Percentiles rank a stretch among this genome's conserved stretches.
Conservation (phyloP, 92 coral and sea anemone genomes). For the Montipora capitata region DNA sequence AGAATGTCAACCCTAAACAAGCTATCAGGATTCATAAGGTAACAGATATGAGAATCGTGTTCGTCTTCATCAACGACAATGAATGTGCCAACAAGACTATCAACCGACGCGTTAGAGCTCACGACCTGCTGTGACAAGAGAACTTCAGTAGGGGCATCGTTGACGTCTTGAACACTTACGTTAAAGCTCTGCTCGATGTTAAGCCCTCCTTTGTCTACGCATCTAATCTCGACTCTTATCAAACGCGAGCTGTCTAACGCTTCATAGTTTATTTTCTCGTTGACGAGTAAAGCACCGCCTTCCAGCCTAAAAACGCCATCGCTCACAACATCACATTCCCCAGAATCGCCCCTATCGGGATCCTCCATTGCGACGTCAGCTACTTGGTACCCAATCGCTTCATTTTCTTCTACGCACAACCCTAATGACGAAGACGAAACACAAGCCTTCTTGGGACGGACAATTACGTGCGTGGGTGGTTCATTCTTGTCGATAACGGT, state of each 20-base stretch:
- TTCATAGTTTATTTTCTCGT: constrained; percentile 73
- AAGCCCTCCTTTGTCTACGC: constrained; percentile 75
- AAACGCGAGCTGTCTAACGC: constrained; percentile 55
- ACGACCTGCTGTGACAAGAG: constrained; percentile 70
- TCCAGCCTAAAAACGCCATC: constrained; percentile 59
- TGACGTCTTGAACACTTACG: constrained; percentile 65
- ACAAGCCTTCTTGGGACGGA: constrained; percentile 44
- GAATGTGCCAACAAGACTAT: constrained; percentile 78
- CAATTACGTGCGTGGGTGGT: constrained; percentile 50
- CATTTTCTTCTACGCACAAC: constrained; percentile 76
- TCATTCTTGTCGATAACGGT: constrained; percentile 78
- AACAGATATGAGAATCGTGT: constrained; percentile 61
- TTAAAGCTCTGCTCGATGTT: constrained; percentile 44
- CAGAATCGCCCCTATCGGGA: constrained; percentile 70
- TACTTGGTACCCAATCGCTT: constrained; percentile 66
- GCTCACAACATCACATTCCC: constrained; percentile 68
- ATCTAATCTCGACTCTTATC: constrained; percentile 56
- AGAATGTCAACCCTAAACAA: constrained; percentile 55
- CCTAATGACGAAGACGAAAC: constrained; percentile 9
- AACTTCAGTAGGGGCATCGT: constrained; percentile 74
- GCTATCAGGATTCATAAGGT: constrained; percentile 70
- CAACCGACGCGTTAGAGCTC: constrained; percentile 70
- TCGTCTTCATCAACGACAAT: constrained; percentile 73
- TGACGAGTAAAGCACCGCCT: constrained; percentile 62
- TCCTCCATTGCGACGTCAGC: constrained; percentile 63